Conservation (phyloP, 2,113 vertebrate genomes). For the Nestor notabilis region DNA sequence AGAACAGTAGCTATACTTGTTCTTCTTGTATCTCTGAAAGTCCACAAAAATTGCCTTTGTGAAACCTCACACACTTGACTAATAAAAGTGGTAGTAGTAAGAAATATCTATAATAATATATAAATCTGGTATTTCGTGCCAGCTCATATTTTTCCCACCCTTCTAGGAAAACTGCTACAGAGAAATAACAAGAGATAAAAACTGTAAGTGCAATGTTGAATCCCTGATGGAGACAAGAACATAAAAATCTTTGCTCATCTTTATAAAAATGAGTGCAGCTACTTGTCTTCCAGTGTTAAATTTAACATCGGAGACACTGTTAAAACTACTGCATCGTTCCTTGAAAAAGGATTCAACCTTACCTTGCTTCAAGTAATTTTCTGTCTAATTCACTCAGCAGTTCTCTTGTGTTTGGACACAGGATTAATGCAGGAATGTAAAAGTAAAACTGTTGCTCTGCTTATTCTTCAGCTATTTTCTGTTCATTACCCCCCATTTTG, state of each 20-base stretch:
- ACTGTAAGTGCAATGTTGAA: neutral
- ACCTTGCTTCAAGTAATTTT: neutral
- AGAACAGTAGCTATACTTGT: neutral
- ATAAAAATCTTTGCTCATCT: neutral
- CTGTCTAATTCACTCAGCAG: neutral
- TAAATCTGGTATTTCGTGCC: neutral
- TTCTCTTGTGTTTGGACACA: neutral
- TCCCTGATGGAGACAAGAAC: neutral
- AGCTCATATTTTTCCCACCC: neutral
- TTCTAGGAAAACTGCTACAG: neutral
- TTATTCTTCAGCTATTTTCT: neutral
- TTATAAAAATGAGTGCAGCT: neutral
- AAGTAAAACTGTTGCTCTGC: neutral
- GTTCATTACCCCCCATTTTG: neutral
- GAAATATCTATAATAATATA: neutral
- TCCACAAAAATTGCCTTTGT: neutral
- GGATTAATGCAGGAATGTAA: neutral
- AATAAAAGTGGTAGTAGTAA: neutral
- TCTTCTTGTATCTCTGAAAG: neutral
- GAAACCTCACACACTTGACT: neutral
- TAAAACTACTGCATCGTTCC: neutral
- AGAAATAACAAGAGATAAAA: neutral
- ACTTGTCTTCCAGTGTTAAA: neutral
- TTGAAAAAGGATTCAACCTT: neutral
- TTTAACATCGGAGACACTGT: neutral